Evolutionary conservation across 2,113 vertebrate species (phyloP).

Genomic region (Embiotoca jacksoni): DNA sequence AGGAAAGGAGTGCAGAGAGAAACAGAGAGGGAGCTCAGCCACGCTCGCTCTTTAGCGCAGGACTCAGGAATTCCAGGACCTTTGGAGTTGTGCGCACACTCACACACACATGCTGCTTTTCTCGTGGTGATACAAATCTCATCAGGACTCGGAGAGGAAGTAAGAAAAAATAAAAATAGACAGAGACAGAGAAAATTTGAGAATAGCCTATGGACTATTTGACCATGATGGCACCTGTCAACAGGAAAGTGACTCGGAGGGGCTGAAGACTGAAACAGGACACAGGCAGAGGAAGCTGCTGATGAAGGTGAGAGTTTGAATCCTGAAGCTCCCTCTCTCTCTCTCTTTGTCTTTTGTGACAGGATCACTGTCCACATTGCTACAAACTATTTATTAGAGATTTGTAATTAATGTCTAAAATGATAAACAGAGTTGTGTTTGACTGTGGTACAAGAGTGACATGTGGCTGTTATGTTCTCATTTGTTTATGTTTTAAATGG

Average conservation of each 20-base stretch:
- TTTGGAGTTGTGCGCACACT: slow-evolving; percentile 66
- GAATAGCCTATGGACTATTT: slow-evolving; percentile 69
- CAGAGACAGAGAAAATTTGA: slow-evolving; percentile 30
- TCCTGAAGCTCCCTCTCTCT: slow-evolving; percentile 10
- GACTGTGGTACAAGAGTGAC: slow-evolving; percentile 13
- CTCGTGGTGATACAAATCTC: slow-evolving; percentile 49
- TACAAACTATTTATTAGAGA: background rate
- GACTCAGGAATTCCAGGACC: slow-evolving; percentile 78
- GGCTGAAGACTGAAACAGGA: slow-evolving; percentile 54
- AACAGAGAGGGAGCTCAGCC: slow-evolving; percentile 62
- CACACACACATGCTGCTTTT: slow-evolving; percentile 47
- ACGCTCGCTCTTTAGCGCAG: slow-evolving; percentile 68
- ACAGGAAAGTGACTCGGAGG: slow-evolving; percentile 50
- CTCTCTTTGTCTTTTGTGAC: slow-evolving; percentile 20
- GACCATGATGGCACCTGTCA: slow-evolving; percentile 77
- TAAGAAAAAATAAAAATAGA: slow-evolving; percentile 26
- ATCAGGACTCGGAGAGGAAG: slow-evolving; percentile 41
- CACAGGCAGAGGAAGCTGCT: slow-evolving; percentile 45
- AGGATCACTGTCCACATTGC: too few species aligned
- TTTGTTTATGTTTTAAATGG: background rate
- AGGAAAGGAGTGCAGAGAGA: slow-evolving; percentile 61
- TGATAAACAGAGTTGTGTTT: slow-evolving; percentile 20
- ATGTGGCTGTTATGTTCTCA: background rate
- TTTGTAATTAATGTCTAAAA: slow-evolving; percentile 1
- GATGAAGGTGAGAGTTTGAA: slow-evolving; percentile 69